These are phyloP conservation scores for Lapara coniferarum DNA, from an alignment of 2,888 invertebrate genomes.

Conservation along the genomic window DNA sequence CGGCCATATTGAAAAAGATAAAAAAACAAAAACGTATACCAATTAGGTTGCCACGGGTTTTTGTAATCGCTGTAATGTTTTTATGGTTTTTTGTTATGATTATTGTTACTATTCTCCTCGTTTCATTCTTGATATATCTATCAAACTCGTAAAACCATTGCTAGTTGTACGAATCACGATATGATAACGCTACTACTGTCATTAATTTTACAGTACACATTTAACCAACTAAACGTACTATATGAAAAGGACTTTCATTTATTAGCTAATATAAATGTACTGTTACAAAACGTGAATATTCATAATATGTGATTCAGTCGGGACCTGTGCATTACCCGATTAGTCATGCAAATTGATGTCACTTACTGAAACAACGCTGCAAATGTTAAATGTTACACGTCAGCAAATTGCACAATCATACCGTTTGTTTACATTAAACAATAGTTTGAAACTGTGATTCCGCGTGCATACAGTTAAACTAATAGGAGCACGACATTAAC, in stretches of 20 bases:
- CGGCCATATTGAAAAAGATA: neutral
- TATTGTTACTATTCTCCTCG: too few species aligned
- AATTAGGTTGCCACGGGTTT: neutral
- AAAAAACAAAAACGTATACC: neutral
- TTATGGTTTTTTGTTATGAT: too few species aligned
- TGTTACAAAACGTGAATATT: constrained; percentile 10
- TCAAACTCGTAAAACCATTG: too few species aligned
- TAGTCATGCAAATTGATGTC: constrained; percentile 21
- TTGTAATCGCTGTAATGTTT: too few species aligned
- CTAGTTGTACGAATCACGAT: neutral
- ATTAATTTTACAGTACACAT: neutral
- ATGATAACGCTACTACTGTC: neutral
- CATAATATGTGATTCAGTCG: constrained; percentile 3
- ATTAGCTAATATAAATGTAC: neutral
- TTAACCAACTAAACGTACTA: neutral
- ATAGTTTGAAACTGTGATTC: neutral
- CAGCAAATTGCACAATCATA: constrained; percentile 12
- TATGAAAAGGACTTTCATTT: neutral
- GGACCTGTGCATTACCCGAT: neutral
- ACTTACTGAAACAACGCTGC: constrained; percentile 16
- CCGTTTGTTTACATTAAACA: neutral
- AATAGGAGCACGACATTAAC: too few species aligned
- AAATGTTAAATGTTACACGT: constrained; percentile 7
- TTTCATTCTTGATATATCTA: too few species aligned
- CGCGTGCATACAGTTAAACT: neutral